Evolutionary conservation across 2,888 invertebrate species (phyloP).

Genomic region (Heliothis peltigera): DNA sequence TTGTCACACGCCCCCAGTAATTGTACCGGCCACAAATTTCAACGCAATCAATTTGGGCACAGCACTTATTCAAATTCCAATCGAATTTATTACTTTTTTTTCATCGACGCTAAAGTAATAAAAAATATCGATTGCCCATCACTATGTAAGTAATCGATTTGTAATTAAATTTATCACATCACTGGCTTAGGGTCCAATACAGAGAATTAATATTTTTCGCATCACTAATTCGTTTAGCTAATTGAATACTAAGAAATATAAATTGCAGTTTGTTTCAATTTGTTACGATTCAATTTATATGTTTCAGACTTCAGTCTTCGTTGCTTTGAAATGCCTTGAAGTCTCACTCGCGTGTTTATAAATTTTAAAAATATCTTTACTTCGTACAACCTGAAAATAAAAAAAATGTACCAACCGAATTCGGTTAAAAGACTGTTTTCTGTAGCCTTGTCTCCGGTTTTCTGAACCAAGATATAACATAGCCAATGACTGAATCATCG

Average conservation of each 20-base stretch:
- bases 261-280: conserved; percentile 29
- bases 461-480: no score
- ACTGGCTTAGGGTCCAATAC: conserved; percentile 42
- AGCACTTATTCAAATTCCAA: conserved; percentile 56
- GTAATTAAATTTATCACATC: conserved; percentile 57
- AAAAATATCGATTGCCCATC: conserved; percentile 46
- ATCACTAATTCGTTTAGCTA: conserved; percentile 39
- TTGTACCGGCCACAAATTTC: conserved; percentile 44
- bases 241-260: conserved; percentile 36
- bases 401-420: no score
- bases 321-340: no score
- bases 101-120: conserved; percentile 20
- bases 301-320: neutral
- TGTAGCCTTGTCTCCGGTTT: no score
- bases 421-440: no score
- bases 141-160: conserved; percentile 53
- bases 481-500: no score
- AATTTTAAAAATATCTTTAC: no score
- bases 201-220: conserved; percentile 45
- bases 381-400: no score
- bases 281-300: neutral
- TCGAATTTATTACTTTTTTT: conserved; percentile 46
- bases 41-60: conserved; percentile 55
- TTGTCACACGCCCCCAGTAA: conserved; percentile 67
- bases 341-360: no score